phyloP scores from a whole-genome alignment of 2,797 vertebrate species.

The Garrulus glandarius region DNA sequence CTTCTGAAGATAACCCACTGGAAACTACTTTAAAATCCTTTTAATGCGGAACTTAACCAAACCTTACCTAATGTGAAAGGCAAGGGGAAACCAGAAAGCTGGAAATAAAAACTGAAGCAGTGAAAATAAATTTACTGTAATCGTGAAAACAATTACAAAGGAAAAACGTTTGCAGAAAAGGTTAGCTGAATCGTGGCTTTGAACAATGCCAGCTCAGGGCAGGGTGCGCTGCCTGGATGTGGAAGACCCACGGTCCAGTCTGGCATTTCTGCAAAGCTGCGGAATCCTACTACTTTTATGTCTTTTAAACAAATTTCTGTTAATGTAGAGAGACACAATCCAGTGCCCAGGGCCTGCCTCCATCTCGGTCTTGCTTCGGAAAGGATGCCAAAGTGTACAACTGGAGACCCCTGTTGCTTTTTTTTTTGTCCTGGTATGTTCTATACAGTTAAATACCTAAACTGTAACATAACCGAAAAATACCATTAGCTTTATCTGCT shows the following conservation, averaged over 20 bases:
- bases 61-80: not conserved
- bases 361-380: not conserved
- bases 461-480: conserved; percentile 72
- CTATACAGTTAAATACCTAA: conserved; percentile 61
- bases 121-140: conserved; percentile 30
- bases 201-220: not conserved
- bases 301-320: not conserved
- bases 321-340: not conserved
- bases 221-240: not conserved
- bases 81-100: not conserved
- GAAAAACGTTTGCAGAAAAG: conserved; percentile 51
- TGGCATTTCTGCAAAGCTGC: not conserved
- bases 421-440: not conserved
- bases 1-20: not conserved
- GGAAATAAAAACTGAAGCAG: not conserved
- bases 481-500: conserved; percentile 72
- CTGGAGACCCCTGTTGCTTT: not conserved
- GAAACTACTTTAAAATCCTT: not conserved
- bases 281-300: not conserved
- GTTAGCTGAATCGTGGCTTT: conserved; percentile 6
- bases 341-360: not conserved
- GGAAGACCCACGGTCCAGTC: not conserved
- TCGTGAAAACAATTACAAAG: conserved; percentile 56
- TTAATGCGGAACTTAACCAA: not conserved
- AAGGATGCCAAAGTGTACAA: not conserved